Evolutionary conservation across 2,797 vertebrate species (phyloP).

Genomic region (Eutrigla gurnardus): DNA sequence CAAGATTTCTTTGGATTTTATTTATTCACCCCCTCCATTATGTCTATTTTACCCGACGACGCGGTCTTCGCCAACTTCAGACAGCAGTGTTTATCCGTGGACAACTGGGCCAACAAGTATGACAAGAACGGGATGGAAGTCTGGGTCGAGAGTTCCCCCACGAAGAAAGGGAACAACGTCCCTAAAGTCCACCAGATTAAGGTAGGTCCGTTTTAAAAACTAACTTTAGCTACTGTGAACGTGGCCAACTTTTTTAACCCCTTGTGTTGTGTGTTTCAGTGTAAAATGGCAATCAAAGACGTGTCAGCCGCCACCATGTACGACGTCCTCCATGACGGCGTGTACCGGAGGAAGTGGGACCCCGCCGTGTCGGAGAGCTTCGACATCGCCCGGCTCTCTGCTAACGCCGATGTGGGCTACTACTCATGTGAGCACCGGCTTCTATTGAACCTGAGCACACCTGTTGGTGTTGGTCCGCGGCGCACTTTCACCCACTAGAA

Average conservation of each 20-base stretch:
- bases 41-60: conserved; percentile 82
- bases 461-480: not conserved
- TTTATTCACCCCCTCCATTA: conserved; percentile 10
- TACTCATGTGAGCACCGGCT: conserved; percentile 82
- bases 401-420: conserved; percentile 84
- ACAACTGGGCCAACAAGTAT: conserved; percentile 83
- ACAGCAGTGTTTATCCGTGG: conserved; percentile 77
- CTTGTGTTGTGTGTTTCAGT: conserved; percentile 66
- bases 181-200: conserved; percentile 85
- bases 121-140: conserved; percentile 79
- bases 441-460: not conserved
- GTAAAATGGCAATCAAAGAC: conserved; percentile 79
- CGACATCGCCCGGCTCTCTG: conserved; percentile 82
- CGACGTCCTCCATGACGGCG: conserved; percentile 83
- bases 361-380: conserved; percentile 78
- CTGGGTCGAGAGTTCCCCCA: conserved; percentile 77
- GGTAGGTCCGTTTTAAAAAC: conserved; percentile 61
- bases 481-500: not conserved
- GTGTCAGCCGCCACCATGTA: conserved; percentile 83
- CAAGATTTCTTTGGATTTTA: not conserved
- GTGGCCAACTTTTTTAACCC: too few species aligned
- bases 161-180: conserved; percentile 37
- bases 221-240: not conserved
- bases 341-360: conserved; percentile 84
- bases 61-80: conserved; percentile 80